Evolutionary conservation across 2,113 vertebrate species (phyloP), one percentile per base, ranked within the genome.

Genomic region (Indicator indicator): DNA sequence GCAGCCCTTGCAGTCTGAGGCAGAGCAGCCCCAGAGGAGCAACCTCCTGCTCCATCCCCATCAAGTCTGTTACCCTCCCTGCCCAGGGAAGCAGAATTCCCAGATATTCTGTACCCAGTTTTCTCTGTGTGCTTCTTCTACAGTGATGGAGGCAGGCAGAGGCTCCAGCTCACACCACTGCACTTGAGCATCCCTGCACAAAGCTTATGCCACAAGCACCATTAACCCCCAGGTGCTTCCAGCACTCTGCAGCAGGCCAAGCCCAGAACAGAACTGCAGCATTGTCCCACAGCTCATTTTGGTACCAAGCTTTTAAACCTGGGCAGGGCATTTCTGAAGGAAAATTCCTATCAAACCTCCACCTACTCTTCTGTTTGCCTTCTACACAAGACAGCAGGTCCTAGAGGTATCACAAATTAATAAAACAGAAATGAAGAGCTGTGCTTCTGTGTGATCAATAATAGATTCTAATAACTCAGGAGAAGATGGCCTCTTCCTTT

Each of bases 401-500:
- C 91, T 86, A 65, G 83, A 85, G 2, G 4, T 12, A 62, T 65
- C 38, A 32, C 74, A 64, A 72, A 91, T 93, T 76, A 94, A 89
- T 89, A 89, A 88, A 76, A 89, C 71, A 80, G 94, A 91, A 96
- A 80, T 94, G 90, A 75, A 70, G 72, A 86, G 58, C 89, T 54
- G 84, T 94, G 92, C 86, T 44, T 89, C 82, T 44, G 24, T 28
- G 69, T 74, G 74, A 97, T 96, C 95, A 88, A 96, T 93, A 95
- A 42, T 17, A 56, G 71, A 74, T 81, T 88, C 82, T 80, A 94
- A 91, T 96, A 92, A 95, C 91, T 96, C 89, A 75, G 40, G 59
- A 67, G 92, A 83, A 94, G 97, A 85, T 33, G 83, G 73, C 81
- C 95, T 97, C 96, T 96, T 94, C 71, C 78, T 86, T 93, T 90